Evolutionary conservation across 2,797 vertebrate genomes (phyloP).

Genomic region (Gymnopithys bicolor): DNA sequence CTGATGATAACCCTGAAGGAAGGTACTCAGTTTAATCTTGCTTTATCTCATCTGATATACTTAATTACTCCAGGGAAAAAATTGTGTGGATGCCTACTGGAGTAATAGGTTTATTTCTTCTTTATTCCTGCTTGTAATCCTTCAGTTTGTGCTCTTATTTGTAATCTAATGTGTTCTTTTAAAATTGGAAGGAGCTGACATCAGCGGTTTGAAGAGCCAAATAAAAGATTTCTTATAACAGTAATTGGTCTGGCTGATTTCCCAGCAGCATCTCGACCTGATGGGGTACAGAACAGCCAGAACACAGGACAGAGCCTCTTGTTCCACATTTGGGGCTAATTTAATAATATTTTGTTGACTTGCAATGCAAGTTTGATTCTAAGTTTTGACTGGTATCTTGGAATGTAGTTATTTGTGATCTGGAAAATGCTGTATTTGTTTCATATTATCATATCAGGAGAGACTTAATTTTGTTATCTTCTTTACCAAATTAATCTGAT

Average conservation of each 20-base stretch:
- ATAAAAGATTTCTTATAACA: slow-evolving; percentile 52
- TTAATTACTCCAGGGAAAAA: background rate
- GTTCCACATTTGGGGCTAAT: background rate
- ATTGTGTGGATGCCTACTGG: background rate
- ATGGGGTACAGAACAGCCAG: background rate
- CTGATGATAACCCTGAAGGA: background rate
- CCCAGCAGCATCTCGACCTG: slow-evolving; percentile 23
- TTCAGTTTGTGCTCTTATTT: background rate
- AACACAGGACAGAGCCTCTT: background rate
- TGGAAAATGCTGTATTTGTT: background rate
- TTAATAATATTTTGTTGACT: background rate
- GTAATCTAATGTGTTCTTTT: background rate
- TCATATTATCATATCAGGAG: background rate
- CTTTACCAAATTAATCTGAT: background rate
- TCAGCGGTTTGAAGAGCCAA: slow-evolving; percentile 19
- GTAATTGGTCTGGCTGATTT: slow-evolving; percentile 51
- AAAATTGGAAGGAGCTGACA: slow-evolving; percentile 16
- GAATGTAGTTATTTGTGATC: background rate
- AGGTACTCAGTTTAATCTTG: background rate
- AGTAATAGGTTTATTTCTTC: background rate
- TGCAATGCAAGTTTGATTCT: background rate
- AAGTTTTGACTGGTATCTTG: background rate
- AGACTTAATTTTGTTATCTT: slow-evolving; percentile 17
- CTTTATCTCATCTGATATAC: background rate
- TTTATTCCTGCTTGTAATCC: background rate